Conservation (phyloP, 2,797 vertebrate genomes). For the Percopsis omiscomaycus region DNA sequence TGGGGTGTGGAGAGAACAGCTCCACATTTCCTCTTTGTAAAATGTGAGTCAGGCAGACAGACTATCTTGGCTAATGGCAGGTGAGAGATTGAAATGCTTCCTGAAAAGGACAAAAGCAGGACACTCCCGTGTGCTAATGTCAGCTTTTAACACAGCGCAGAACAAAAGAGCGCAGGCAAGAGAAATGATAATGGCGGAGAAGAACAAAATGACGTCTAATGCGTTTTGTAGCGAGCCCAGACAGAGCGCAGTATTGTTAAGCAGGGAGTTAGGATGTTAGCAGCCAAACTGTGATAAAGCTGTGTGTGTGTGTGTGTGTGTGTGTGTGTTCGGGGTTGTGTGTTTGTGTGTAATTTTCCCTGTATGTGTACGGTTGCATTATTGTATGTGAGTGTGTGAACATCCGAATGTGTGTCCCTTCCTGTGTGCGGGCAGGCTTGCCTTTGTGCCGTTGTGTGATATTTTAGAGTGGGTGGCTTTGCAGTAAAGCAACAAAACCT, state of each 20-base stretch:
- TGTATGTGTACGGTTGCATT: constrained; percentile 40
- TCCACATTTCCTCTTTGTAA: constrained; percentile 54
- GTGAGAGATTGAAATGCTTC: constrained; percentile 69
- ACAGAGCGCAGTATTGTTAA: constrained; percentile 42
- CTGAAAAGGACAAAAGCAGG: constrained; percentile 61
- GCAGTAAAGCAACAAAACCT: constrained; percentile 50
- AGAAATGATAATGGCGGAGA: constrained; percentile 52
- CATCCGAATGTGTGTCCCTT: constrained; percentile 1
- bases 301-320: constrained; percentile 15
- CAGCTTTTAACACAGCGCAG: constrained; percentile 50
- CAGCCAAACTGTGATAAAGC: constrained; percentile 9
- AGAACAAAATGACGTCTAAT: constrained; percentile 53
- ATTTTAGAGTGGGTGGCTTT: constrained; percentile 57
- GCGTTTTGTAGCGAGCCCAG: constrained; percentile 42
- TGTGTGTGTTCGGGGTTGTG: constrained; percentile 12
- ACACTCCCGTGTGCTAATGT: constrained; percentile 53
- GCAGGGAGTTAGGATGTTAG: constrained; percentile 22
- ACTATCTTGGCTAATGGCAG: constrained; percentile 64
- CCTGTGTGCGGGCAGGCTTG: background rate
- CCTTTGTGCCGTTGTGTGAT: constrained; percentile 23
- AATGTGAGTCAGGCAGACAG: constrained; percentile 64
- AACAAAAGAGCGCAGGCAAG: constrained; percentile 46
- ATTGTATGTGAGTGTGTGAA: constrained; percentile 30
- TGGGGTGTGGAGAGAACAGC: constrained; percentile 63
- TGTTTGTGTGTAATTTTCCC: constrained; percentile 4